Evolutionary conservation across 35 echinoderm and acorn worm species (phyloP).

Genomic region (Hemicentrotus pulcherrimus): DNA sequence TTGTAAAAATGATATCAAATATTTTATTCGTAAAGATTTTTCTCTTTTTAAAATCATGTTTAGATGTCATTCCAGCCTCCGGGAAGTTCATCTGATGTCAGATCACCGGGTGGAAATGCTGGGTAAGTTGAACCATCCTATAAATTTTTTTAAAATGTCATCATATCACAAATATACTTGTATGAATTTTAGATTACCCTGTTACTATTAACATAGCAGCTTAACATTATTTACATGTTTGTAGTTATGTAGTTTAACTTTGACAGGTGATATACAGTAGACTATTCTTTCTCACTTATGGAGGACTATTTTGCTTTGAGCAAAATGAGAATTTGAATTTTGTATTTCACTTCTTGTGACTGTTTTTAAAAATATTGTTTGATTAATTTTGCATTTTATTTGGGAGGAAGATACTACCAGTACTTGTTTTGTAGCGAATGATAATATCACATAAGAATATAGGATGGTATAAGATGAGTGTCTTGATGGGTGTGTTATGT

Average conservation of each 20-base stretch:
- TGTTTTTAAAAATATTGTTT: no score
- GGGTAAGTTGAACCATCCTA: slow-evolving; percentile 24
- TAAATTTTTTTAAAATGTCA: neutral
- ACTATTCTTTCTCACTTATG: neutral
- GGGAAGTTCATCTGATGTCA: slow-evolving; percentile 53
- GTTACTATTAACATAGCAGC: neutral
- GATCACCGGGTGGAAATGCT: slow-evolving; percentile 37
- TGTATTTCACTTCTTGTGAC: no score
- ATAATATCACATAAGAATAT: no score
- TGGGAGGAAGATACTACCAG: neutral
- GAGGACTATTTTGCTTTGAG: no score
- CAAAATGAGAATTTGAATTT: no score
- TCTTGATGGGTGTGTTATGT: neutral
- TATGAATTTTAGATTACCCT: neutral
- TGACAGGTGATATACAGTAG: neutral
- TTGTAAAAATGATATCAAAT: neutral
- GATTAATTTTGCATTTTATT: neutral
- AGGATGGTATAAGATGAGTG: neutral
- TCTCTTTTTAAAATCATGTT: neutral
- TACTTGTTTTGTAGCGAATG: no score
- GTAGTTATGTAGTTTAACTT: neutral
- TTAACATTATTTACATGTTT: neutral
- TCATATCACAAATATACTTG: neutral
- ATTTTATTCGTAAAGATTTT: neutral
- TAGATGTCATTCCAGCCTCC: slow-evolving; percentile 55